Base-by-base conservation (phyloP, 1,140 invertebrate species). In the Sitophilus oryzae region DNA sequence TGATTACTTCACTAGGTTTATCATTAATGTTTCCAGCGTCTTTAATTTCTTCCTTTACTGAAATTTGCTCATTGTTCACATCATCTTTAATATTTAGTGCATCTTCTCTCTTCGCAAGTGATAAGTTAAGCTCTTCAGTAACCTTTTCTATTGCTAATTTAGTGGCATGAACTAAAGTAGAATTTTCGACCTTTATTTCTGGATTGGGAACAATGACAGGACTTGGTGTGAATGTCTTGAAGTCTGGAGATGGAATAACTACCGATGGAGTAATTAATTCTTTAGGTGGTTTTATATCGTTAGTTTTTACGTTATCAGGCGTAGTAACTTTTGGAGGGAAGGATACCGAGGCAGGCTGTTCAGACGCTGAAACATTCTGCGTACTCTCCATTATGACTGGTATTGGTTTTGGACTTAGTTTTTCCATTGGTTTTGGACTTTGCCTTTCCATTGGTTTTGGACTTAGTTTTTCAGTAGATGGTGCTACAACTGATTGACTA, bases 181-280 rank as follows among this genome's bases (percentile, higher is more conserved):
- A 19, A 34, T 15, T 15, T 49, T 57, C 56, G 16, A 34, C 25
- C 56, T 63, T 58, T 23, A 50, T 30, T 44, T 63, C 57, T 15
- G 55, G 49, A 52, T 57, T 58, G 38, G 74, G 62, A 0, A 77
- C 74, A 56, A 77, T 78, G 2, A 79, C 76, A 1, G 76, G 77
- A 64, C 74, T 79, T 1, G 74, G 73, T 3, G 74, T 75, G 0
- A 75, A 75, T 11, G 70, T 64, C 9, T 44, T 44, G n/a, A 35
- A 19, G n/a, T 57, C 48, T 10, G 43, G 4, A n/a, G 19, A 9
- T 11, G 54, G 45, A 4, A 56, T 4, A 16, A 30, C n/a, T 14
- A 56, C 44, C n/a, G 16, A 15, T 21, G 23, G 14, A 11, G 11
- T n/a, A n/a, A n/a, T n/a, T n/a, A n/a, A 5, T 16, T 53, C 40